A percentile compares a stretch with the other conserved stretches of the same genome.
Conservation (phyloP, 2,888 invertebrate genomes). For the Pyrgus malvae region DNA sequence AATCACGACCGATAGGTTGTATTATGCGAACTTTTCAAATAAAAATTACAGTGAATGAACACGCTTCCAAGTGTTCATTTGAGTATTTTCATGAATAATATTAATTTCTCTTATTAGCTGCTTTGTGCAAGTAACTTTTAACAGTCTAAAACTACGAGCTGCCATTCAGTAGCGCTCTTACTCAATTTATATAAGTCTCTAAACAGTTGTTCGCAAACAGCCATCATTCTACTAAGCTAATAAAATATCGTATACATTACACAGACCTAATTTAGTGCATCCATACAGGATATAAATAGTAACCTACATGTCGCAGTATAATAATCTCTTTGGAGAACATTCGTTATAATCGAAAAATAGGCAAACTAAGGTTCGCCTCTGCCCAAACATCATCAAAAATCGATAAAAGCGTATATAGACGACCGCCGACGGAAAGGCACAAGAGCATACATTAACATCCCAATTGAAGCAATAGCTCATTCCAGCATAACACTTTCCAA, state of each 20-base stretch:
- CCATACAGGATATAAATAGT: slow-evolving; percentile 24
- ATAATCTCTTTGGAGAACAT: slow-evolving; percentile 73
- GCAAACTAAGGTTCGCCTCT: slow-evolving; percentile 60
- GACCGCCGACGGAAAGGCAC: slow-evolving; percentile 74
- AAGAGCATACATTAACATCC: slow-evolving; percentile 67
- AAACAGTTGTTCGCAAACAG: slow-evolving; percentile 49
- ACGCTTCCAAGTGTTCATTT: no score
- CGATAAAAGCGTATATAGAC: slow-evolving; percentile 53
- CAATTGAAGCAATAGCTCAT: slow-evolving; percentile 44
- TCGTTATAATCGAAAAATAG: slow-evolving; percentile 46
- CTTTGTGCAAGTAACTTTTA: background rate
- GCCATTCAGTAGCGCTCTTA: slow-evolving; percentile 19
- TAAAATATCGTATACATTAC: slow-evolving; percentile 75
- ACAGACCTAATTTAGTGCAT: slow-evolving; percentile 62
- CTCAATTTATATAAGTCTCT: slow-evolving; percentile 26
- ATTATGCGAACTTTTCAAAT: background rate
- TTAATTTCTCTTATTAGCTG: no score
- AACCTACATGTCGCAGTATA: slow-evolving; percentile 29
- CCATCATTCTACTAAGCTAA: slow-evolving; percentile 55
- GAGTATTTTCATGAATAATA: no score
- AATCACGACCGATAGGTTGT: background rate
- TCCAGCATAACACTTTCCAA: slow-evolving; percentile 38
- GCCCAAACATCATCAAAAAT: slow-evolving; percentile 48
- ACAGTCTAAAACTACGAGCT: background rate
- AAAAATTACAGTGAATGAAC: background rate